phyloP scores from a whole-genome alignment of 1,140 invertebrate species.

The Drosophila punjabiensis region DNA sequence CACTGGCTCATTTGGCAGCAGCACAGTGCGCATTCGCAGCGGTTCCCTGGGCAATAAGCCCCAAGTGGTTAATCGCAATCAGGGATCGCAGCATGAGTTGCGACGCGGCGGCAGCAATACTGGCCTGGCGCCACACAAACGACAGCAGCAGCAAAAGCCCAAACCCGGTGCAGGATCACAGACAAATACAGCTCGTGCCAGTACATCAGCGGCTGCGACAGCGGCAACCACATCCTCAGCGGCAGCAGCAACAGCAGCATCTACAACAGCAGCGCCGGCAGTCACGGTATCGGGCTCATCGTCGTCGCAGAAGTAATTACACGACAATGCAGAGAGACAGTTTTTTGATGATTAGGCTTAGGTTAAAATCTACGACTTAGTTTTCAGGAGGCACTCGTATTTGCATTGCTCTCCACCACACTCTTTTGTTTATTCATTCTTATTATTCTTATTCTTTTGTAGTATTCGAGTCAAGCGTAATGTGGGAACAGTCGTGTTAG shows the following conservation, averaged over 20 bases:
- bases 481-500: conserved; percentile 68
- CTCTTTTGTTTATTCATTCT: conserved; percentile 73
- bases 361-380: conserved; percentile 65
- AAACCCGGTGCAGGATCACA: conserved; percentile 53
- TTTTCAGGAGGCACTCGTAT: conserved; percentile 40
- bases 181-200: conserved; percentile 42
- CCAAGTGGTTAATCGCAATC: conserved; percentile 77
- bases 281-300: conserved; percentile 51
- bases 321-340: conserved; percentile 46
- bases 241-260: conserved; percentile 10
- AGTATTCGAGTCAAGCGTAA: conserved; percentile 74
- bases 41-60: conserved; percentile 83
- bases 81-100: conserved; percentile 74
- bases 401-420: conserved; percentile 32
- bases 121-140: conserved; percentile 68
- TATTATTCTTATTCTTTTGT: conserved; percentile 47
- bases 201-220: conserved; percentile 39
- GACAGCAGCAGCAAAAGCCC: conserved; percentile 57
- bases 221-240: conserved; percentile 13
- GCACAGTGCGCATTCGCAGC: conserved; percentile 85
- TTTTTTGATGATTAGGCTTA: conserved; percentile 62
- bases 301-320: conserved; percentile 71
- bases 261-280: conserved; percentile 26
- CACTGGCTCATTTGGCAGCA: conserved; percentile 84
- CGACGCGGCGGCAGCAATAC: conserved; percentile 77